Evolutionary conservation across 2,797 vertebrate genomes (phyloP), one percentile per base, ranked within the genome.

Genomic region (Artibeus jamaicensis): DNA sequence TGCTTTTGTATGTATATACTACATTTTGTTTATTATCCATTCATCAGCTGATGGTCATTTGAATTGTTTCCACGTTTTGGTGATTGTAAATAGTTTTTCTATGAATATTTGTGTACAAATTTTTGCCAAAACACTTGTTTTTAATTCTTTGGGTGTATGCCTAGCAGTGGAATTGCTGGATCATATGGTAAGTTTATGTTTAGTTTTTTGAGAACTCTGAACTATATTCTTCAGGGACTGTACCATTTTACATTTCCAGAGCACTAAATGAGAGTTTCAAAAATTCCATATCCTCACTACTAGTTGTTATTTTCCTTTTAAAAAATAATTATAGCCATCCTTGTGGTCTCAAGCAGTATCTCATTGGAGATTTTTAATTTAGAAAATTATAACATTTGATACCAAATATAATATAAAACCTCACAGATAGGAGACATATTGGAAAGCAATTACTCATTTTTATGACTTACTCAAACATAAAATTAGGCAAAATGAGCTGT

Each of bases 321-420:
- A 57, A n/a, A 34, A 24, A 24, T 9, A 55, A 55, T 57, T 10
- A 89, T 70, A 57, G 16, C 44, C 19, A 18, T 39, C 62, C 39
- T 39, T 16, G 4, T 87, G 53, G 11, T 46, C 39, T n/a, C 44
- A 73, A 87, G 53, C 44, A 21, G 14, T 87, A 85, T 78, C 26
- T 78, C 62, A 77, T 8, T 65, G 26, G 78, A 71, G 70, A 14
- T 42, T 42, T 93, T 94, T 94, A 92, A 65, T 96, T 92, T 83
- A 83, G 81, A 96, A 96, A 70, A 34, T 74, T 73, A 84, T 94
- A 89, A 92, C 94, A 32, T 62, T 94, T 67, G 81, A 39, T 93
- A 88, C 21, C 53, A 77, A 79, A 37, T 34, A 82, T 89, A 89
- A 71, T 91, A 68, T 84, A 92, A 90, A 93, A 50, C 65, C 57